phyloP scores from a whole-genome alignment of 2,113 vertebrate species.

The Dasyurus viverrinus region DNA sequence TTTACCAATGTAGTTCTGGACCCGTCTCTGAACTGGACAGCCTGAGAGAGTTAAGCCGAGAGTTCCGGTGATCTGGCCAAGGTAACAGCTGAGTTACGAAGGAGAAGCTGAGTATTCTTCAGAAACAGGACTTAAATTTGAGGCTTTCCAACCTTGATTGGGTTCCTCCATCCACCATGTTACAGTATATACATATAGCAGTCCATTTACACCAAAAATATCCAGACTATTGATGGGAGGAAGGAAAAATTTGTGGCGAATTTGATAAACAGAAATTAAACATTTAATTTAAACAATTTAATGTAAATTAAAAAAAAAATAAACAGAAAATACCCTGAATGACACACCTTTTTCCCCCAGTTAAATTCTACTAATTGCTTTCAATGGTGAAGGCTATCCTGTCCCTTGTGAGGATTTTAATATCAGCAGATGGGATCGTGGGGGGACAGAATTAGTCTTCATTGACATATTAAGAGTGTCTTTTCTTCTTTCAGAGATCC shows the following conservation, averaged over 20 bases:
- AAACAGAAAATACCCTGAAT: too few relatives aligned
- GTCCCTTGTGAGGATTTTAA: neutral
- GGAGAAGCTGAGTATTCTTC: too few relatives aligned
- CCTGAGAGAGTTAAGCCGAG: neutral
- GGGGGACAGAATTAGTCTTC: neutral
- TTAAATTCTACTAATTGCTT: too few relatives aligned
- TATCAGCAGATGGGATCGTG: neutral
- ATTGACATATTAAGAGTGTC: neutral
- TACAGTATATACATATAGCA: neutral
- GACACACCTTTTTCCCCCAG: too few relatives aligned
- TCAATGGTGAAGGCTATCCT: neutral
- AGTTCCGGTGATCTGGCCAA: neutral
- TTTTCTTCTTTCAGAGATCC: neutral
- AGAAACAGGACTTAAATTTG: neutral
- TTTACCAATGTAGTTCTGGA: neutral
- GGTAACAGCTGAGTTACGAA: too few relatives aligned
- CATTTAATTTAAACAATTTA: neutral
- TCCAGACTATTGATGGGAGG: neutral
- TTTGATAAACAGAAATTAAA: neutral
- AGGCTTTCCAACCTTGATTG: neutral
- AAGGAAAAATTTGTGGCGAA: neutral
- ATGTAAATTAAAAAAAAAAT: too few relatives aligned
- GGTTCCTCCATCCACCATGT: neutral
- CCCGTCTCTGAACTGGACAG: rapidly evolving
- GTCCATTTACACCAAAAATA: neutral